These are phyloP conservation scores for Tinea pellionella DNA, from an alignment of 2,888 invertebrate species.

Conservation along the genomic window DNA sequence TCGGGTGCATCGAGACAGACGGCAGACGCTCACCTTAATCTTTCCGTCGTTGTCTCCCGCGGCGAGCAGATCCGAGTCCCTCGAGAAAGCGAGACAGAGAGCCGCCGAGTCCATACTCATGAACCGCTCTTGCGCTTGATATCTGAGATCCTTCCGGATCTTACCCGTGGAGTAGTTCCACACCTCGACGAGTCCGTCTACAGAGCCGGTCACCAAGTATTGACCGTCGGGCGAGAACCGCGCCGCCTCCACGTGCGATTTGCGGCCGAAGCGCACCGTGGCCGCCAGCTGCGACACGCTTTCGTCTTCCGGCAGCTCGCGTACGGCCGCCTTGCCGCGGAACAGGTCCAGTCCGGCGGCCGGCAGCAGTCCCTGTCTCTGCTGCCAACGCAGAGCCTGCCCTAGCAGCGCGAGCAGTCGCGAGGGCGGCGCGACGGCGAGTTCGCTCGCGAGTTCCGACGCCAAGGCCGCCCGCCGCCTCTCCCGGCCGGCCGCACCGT, in stretches of 20 bases:
- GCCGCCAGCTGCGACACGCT: slow-evolving; percentile 96
- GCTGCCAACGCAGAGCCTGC: slow-evolving; percentile 99
- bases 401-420: slow-evolving; percentile 93
- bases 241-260: slow-evolving; percentile 97
- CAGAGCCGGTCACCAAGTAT: slow-evolving; percentile 96
- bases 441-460: slow-evolving; percentile 94
- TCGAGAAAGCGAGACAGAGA: slow-evolving; percentile 90
- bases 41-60: slow-evolving; percentile 94
- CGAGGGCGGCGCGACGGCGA: slow-evolving; percentile 97
- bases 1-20: background rate
- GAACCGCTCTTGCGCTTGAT: slow-evolving; percentile 98
- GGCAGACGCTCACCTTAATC: slow-evolving; percentile 71
- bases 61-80: slow-evolving; percentile 98
- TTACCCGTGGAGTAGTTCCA: slow-evolving; percentile 99
- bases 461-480: slow-evolving; percentile 94
- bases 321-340: slow-evolving; percentile 97
- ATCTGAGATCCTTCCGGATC: slow-evolving; percentile 98
- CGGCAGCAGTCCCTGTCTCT: slow-evolving; percentile 96
- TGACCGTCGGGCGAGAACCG: slow-evolving; percentile 98
- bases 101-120: slow-evolving; percentile 99
- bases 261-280: slow-evolving; percentile 96
- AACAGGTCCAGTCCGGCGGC: slow-evolving; percentile 99
- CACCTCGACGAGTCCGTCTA: slow-evolving; percentile 98
- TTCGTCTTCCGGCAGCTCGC: slow-evolving; percentile 98
- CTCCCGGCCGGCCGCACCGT: slow-evolving; percentile 96